Evolutionary conservation across 2,888 invertebrate species (phyloP), one percentile per base, ranked within the genome.

Genomic region (Aproaerema taeniolella): DNA sequence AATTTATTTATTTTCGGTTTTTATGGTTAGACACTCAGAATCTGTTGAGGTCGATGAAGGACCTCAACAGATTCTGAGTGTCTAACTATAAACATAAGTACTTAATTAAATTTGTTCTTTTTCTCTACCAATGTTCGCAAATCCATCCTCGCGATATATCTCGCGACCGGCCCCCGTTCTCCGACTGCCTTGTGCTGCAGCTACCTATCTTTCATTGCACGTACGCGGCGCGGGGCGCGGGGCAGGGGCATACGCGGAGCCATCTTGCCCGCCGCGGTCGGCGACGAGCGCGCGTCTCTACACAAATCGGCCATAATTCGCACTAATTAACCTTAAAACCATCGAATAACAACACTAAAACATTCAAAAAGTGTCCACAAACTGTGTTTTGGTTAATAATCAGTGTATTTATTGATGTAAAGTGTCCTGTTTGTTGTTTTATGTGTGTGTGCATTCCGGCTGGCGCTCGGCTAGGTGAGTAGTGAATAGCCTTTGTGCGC

Each of bases 201-300:
- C 63, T 75, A 80, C 82, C 86, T 86, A 86, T 86, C 86, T 86
- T 86, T 86, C 86, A 86, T 85, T 85, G 86, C 86, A 86, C 83
- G 86, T 83, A 85, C 78, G 78, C 73, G 77, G 68, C 64, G 74
- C 63, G 80, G 65, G 80, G 72, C 78, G 76, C 72, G 77, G 51
- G 52, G 61, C 64, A 59, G 66, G 58, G 69, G 67, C 74, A 70
- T 67, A 72, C 74, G 69, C 77, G 80, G 75, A 80, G 85, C 85
- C 85, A 85, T 86, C 85, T 85, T 86, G 85, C 81, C 56, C 71
- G 76, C 56, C 71, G 76, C 76, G 81, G 71, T 72, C 81, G 83
- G 73, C 75, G 79, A 68, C 73, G 70, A 69, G 83, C 68, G 71
- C 80, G 85, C 81, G 79, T 82, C 85, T 82, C 81, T 65, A 66